These are phyloP conservation scores for Desmodus rotundus DNA, from an alignment of 2,113 vertebrate species.

Conservation along the genomic window DNA sequence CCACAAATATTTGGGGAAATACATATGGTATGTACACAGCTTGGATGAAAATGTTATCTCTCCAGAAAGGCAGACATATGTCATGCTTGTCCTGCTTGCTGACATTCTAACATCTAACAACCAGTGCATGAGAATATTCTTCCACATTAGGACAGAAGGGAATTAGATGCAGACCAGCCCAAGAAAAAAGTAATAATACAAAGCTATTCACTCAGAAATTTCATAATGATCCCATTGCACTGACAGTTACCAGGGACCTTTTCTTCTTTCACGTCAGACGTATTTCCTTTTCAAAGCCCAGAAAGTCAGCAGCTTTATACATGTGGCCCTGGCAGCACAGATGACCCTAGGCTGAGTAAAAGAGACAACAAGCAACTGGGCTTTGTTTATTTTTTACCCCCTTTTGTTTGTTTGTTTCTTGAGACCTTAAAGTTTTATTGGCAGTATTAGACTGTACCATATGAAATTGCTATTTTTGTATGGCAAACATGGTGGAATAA, in stretches of 20 bases:
- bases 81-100: slow-evolving; percentile 68
- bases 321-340: neutral
- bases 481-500: neutral
- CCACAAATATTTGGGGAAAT: slow-evolving; percentile 9
- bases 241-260: slow-evolving; percentile 45
- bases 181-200: neutral
- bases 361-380: neutral
- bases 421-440: neutral
- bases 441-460: neutral
- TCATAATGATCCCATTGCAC: accelerated
- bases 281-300: neutral
- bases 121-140: slow-evolving; percentile 45
- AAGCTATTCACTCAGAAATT: neutral
- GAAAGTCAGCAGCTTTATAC: neutral
- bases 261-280: neutral
- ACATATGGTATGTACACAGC: neutral
- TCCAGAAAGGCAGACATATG: slow-evolving; percentile 24
- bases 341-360: neutral
- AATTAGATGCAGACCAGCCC: neutral
- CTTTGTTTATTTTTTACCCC: neutral
- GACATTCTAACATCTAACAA: slow-evolving; percentile 33
- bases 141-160: neutral
- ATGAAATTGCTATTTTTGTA: neutral
- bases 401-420: neutral
- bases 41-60: slow-evolving; percentile 23